Conservation (phyloP, 2,113 vertebrate species). For the Psophia crepitans region DNA sequence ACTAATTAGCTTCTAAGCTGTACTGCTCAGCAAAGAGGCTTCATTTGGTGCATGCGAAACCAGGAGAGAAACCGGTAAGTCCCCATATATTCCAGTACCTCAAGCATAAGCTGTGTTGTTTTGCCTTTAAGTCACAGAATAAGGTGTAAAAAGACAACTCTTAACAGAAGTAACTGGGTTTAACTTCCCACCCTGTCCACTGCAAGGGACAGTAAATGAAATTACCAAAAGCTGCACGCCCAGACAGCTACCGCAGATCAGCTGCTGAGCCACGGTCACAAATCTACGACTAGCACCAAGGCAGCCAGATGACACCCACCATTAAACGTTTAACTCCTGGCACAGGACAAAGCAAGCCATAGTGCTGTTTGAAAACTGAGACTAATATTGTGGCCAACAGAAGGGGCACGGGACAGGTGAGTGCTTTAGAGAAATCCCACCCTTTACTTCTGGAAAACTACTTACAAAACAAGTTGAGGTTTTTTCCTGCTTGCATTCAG, state of each 20-base stretch:
- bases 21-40: neutral
- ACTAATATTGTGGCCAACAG: fast-evolving
- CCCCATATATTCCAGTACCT: neutral
- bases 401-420: neutral
- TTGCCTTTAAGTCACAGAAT: neutral
- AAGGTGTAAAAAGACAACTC: neutral
- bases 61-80: neutral
- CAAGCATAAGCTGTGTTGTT: neutral
- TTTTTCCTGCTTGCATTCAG: neutral
- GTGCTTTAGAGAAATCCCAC: neutral
- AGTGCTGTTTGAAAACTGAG: neutral
- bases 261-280: neutral
- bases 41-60: neutral
- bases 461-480: neutral
- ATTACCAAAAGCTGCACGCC: neutral
- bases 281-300: neutral
- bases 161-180: neutral
- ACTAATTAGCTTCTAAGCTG: neutral
- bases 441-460: neutral
- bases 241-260: neutral
- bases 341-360: neutral
- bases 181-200: neutral
- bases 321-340: neutral
- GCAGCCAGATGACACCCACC: neutral
- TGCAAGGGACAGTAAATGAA: neutral